phyloP scores from a whole-genome alignment of 92 coral and sea anemone species.

The Montipora capitata region DNA sequence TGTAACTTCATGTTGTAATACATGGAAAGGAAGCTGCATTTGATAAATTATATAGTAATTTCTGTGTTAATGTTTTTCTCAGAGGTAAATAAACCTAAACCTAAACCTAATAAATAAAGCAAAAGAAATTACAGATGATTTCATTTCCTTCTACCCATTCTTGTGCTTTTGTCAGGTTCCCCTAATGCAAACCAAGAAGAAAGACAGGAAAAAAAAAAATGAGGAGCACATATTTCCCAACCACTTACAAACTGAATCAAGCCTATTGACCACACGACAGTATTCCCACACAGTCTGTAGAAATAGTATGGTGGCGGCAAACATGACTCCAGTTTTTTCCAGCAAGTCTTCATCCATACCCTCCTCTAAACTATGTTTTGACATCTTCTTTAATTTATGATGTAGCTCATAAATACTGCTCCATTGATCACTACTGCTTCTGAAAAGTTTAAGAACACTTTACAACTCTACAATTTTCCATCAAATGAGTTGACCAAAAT shows the following conservation, averaged over 20 bases:
- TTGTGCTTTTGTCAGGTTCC: no score
- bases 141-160: no score
- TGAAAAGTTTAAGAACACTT: slow-evolving; percentile 16
- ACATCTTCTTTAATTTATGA: slow-evolving; percentile 90
- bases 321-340: slow-evolving; percentile 94
- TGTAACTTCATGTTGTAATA: no score
- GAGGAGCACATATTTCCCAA: no score
- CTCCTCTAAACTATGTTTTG: slow-evolving; percentile 85
- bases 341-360: slow-evolving; percentile 62
- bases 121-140: no score
- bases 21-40: no score
- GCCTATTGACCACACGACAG: slow-evolving; percentile 89
- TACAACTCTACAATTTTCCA: no score
- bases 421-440: slow-evolving; percentile 95
- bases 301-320: slow-evolving; percentile 89
- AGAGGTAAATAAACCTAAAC: no score
- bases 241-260: slow-evolving; percentile 85
- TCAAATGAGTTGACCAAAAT: not conserved
- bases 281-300: slow-evolving; percentile 98
- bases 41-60: no score
- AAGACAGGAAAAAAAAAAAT: not conserved
- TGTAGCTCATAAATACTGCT: slow-evolving; percentile 89
- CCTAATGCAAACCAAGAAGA: no score
- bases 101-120: no score
- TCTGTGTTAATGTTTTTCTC: no score